Conservation (phyloP, 2,888 invertebrate genomes). For the Erebia epiphron region DNA sequence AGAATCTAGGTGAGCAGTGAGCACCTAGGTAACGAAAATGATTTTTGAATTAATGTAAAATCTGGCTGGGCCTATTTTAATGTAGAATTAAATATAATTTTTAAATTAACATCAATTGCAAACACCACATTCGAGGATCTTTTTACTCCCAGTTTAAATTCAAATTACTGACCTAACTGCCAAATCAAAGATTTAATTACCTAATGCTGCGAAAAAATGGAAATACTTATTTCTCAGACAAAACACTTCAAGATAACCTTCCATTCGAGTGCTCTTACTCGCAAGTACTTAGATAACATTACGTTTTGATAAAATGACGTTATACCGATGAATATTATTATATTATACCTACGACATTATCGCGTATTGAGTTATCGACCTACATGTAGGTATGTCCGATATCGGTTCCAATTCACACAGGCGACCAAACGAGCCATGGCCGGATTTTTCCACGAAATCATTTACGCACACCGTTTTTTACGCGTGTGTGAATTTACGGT, state of each 20-base stretch:
- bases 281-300: slow-evolving; percentile 12
- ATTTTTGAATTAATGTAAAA: no score
- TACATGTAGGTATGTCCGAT: no score
- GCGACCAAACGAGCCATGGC: slow-evolving; percentile 11
- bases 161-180: no score
- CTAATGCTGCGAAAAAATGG: slow-evolving; percentile 9
- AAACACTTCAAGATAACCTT: slow-evolving; percentile 22
- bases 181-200: neutral
- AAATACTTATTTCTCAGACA: slow-evolving; percentile 10
- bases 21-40: no score
- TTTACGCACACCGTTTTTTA: slow-evolving; percentile 11
- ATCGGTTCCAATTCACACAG: slow-evolving; percentile 26
- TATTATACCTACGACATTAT: slow-evolving; percentile 17
- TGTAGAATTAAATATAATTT: neutral
- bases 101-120: no score
- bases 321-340: neutral
- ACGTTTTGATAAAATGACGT: slow-evolving; percentile 15
- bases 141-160: no score
- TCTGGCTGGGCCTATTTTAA: neutral
- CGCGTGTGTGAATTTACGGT: slow-evolving; percentile 11
- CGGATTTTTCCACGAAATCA: slow-evolving; percentile 23
- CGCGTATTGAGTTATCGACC: slow-evolving; percentile 21
- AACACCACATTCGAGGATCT: no score
- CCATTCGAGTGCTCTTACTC: slow-evolving; percentile 3
- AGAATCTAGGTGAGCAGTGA: no score